Base-by-base conservation (phyloP, 2,888 invertebrate species). In the Caenorhabditis sp. region DNA sequence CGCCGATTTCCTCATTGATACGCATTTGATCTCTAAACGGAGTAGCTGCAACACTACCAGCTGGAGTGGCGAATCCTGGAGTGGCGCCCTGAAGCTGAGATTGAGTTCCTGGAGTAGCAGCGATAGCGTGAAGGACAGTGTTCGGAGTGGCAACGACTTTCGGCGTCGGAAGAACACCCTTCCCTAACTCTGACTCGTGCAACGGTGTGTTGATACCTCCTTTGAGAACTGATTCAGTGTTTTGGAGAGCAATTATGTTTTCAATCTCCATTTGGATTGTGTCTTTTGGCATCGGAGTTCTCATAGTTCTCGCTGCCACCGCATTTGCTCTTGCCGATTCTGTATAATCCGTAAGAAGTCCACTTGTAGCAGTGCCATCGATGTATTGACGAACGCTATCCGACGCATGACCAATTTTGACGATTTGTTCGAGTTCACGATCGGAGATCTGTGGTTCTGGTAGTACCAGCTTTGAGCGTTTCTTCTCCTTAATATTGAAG, bases 371-470 rank as follows among this genome's bases (percentile, higher is more conserved):
- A 90, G 90, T 95, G 89, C 93, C 93, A 86, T 97, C 95, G 2
- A 97, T 97, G 74, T 94, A 93, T 93, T 97, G 97, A 85, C 24
- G 92, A 5, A 94, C 94, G 69, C 93, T 93, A 88, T 94, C 94
- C 75, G 93, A 93, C 2, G 94, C 94, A 87, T 93, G 93, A 8
- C 98, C 98, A 56, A 97, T 93, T 74, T 91, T 91, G 19, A 91
- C 88, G 82, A 95, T 95, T 90, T 94, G 93, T 86, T 94, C 94
- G 63, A 94, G 89, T 82, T 94, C 94, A 93, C 94, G 94, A 92
- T 99, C 98, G 0, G 97, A 95, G 80, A 99, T 98, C 93, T 99
- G 98, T 0, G 99, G 98, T 88, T 96, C 95, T 0, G 99, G 98
- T 70, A 99, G 93, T 31, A 99, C 97, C 41, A 99, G 94, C 93